Evolutionary conservation across 2,113 vertebrate species (phyloP).

Genomic region (Tetraodon nigroviridis): DNA sequence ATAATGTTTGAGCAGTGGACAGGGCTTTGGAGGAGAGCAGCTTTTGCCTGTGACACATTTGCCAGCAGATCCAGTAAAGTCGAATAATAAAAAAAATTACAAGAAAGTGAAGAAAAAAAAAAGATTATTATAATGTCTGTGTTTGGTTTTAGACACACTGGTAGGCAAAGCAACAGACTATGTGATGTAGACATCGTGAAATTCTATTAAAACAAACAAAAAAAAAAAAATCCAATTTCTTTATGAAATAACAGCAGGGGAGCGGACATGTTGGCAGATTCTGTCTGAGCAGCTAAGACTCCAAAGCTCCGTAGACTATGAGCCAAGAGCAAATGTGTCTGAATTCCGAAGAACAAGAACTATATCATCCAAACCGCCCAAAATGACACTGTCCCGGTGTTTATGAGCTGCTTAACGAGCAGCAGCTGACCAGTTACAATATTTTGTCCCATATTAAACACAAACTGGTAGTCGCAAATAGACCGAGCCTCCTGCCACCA

Average conservation of each 20-base stretch:
- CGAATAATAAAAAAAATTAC: not conserved
- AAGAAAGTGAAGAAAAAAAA: too few relatives aligned
- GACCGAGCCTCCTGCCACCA: not conserved
- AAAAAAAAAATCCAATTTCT: not conserved
- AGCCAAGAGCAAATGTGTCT: not conserved
- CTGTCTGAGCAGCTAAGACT: not conserved
- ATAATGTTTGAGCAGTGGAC: constrained; percentile 13
- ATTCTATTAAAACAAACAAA: too few relatives aligned
- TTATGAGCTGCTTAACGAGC: not conserved
- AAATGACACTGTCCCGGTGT: not conserved
- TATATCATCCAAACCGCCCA: not conserved
- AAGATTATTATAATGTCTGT: too few relatives aligned
- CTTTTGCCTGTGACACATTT: constrained; percentile 23
- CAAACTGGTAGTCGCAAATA: not conserved
- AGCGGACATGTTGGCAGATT: not conserved
- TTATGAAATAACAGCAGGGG: not conserved
- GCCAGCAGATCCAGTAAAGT: constrained; percentile 20
- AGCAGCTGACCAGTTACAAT: not conserved
- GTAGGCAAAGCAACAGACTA: too few relatives aligned
- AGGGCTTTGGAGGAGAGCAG: constrained; percentile 14
- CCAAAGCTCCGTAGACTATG: not conserved
- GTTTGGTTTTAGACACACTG: too few relatives aligned
- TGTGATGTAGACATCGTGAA: too few relatives aligned
- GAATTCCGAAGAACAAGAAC: not conserved
- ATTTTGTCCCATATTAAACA: not conserved